These are phyloP conservation scores for Elegia similella DNA, from an alignment of 2,888 invertebrate species.

Conservation along the genomic window DNA sequence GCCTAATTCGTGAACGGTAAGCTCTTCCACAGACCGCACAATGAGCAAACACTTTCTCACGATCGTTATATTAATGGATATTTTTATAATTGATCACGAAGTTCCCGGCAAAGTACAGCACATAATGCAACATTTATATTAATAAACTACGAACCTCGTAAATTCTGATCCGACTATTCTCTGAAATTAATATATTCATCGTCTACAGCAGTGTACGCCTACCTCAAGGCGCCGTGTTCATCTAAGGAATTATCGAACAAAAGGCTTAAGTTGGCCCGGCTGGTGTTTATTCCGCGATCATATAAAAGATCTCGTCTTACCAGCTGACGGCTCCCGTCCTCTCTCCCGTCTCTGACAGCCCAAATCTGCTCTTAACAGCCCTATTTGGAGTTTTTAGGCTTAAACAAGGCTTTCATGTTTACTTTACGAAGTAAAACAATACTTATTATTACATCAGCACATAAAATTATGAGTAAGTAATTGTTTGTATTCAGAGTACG, in stretches of 20 bases:
- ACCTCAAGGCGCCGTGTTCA: constrained; percentile 45
- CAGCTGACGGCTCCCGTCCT: constrained; percentile 56
- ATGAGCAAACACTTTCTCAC: no score
- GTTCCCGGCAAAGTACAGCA: no score
- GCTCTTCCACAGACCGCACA: no score
- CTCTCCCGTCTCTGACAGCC: constrained; percentile 50
- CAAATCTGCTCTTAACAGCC: constrained; percentile 37
- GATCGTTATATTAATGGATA: no score
- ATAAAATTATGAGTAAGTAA: no score
- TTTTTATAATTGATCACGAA: no score
- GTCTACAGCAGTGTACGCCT: background rate
- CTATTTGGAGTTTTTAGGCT: constrained; percentile 20
- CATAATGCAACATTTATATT: no score
- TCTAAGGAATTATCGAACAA: constrained; percentile 72
- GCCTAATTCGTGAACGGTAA: no score
- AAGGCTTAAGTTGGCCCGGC: constrained; percentile 65
- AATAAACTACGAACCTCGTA: no score
- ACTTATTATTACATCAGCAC: background rate
- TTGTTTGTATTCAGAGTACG: no score
- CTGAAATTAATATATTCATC: no score
- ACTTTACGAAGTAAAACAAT: background rate
- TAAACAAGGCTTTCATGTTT: background rate
- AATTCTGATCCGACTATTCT: no score
- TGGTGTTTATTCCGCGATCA: constrained; percentile 48
- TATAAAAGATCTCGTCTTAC: constrained; percentile 52